These are phyloP conservation scores for Morpho achilles DNA, from an alignment of 2,888 invertebrate species.

Conservation along the genomic window DNA sequence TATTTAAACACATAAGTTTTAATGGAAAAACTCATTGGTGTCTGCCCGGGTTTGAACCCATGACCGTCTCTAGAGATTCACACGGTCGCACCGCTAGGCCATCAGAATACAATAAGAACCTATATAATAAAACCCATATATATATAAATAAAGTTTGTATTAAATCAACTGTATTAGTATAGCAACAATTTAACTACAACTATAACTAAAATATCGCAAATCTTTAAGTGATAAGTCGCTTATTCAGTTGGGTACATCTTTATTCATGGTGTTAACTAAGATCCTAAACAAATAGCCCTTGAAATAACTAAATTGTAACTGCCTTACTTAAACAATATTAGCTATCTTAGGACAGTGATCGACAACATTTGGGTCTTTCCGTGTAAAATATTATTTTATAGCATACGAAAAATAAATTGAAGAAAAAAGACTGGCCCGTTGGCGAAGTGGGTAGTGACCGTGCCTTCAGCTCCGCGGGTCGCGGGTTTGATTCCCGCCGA, in stretches of 20 bases:
- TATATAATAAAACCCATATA: neutral
- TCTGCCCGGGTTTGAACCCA: too few species aligned
- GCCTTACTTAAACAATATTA: constrained; percentile 4
- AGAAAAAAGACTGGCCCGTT: neutral
- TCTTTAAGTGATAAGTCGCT: neutral
- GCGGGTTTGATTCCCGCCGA: too few species aligned
- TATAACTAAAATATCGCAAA: neutral
- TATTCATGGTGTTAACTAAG: constrained; percentile 2
- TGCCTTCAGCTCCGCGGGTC: too few species aligned
- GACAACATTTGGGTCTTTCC: too few species aligned
- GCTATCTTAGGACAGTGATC: neutral
- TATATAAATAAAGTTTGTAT: neutral
- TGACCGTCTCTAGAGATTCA: too few species aligned
- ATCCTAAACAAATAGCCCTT: constrained; percentile 11
- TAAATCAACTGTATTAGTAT: neutral
- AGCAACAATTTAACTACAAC: too few species aligned
- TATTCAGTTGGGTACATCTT: neutral
- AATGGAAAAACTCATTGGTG: too few species aligned
- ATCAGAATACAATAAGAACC: neutral
- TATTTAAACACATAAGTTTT: too few species aligned
- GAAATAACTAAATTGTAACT: constrained; percentile 2
- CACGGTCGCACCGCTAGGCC: too few species aligned
- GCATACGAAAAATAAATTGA: neutral
- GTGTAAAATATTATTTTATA: neutral
- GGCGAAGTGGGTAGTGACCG: too few species aligned